Base-by-base conservation (phyloP, 2,888 invertebrate genomes). In the Epistrophe grossulariae region DNA sequence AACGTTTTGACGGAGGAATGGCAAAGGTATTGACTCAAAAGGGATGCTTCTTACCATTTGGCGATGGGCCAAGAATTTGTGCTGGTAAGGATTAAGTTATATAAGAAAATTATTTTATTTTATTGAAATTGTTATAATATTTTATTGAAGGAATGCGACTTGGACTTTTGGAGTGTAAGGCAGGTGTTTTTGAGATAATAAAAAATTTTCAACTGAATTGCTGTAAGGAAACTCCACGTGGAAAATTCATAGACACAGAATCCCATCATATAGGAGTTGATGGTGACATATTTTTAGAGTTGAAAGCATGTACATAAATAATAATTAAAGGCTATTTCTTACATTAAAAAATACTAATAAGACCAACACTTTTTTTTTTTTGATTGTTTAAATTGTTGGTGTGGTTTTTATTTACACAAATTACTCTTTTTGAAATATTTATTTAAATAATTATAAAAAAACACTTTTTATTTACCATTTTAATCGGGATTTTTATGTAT, bases 51-150 rank as follows among this genome's bases (percentile, higher is more conserved):
- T 40, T 92, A 17, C 91, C 92, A 0, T 92, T 92, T 31, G 91
- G 92, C 9, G 90, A 92, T 89, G 92, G 92, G 3, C 92, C 92
- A 0, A 88, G 92, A 11, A 90, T 90, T 5, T 92, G 92, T 87
- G 89, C 90, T 79, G 92, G 92, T 91, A 48, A 78, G 15, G 13
- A 48, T 24, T 24, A 24, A 24, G 24, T 24, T 1, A 24, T 24
- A 31, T 31, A 31, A 31, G 31, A 31, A 4, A 4, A 5, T 7
- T 0, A 31, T 2, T 31, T 50, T 10, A 17, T 1, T 6, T 40
- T 31, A 2, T 9, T 45, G 1, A 8, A 15, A 6, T 11, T 13
- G 35, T 52, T 17, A 55, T 13, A 10, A 31, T 17, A 15, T 45
- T n/a, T 5, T 43, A 2, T 45, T 24, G 73, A 4, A 91, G 91